phyloP scores from a whole-genome alignment of 2,797 vertebrate species.

The Ctenochaetus hawaiiensis region DNA sequence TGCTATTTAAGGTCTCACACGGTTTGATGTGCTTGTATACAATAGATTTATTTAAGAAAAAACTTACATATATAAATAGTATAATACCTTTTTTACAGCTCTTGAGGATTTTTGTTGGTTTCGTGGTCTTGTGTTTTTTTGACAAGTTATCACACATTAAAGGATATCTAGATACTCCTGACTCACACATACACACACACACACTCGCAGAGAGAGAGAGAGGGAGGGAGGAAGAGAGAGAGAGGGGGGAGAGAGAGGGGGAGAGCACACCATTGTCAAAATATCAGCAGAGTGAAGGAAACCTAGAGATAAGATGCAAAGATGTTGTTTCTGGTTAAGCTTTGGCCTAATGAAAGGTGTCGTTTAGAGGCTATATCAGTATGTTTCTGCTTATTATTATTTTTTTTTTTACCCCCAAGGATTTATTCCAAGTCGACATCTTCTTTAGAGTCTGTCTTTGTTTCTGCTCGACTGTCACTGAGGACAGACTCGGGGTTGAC shows the following conservation, averaged over 20 bases:
- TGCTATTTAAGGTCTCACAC: constrained; percentile 87
- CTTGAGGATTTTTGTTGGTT: constrained; percentile 89
- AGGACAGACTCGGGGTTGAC: constrained; percentile 76
- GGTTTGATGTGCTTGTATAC: constrained; percentile 90
- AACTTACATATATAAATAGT: constrained; percentile 99
- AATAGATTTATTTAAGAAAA: constrained; percentile 99
- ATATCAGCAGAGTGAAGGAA: constrained; percentile 68
- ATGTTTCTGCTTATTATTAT: constrained; percentile 32
- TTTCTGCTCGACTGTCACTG: constrained; percentile 79
- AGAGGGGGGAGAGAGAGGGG: constrained; percentile 33
- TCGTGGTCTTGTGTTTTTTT: constrained; percentile 77
- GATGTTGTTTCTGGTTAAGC: constrained; percentile 79
- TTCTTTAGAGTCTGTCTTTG: constrained; percentile 88
- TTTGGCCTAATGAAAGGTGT: constrained; percentile 82
- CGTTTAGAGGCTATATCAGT: constrained; percentile 63
- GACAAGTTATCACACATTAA: constrained; percentile 79
- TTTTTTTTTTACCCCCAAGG: constrained; percentile 52
- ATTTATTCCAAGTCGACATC: constrained; percentile 90
- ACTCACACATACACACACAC: constrained; percentile 53
- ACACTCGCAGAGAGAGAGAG: constrained; percentile 10
- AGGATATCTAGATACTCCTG: constrained; percentile 76
- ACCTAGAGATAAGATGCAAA: constrained; percentile 63
- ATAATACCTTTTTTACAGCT: constrained; percentile 98
- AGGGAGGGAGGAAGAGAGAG: constrained; percentile 27
- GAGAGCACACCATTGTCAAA: constrained; percentile 61